phyloP scores from a whole-genome alignment of 2,888 invertebrate genomes.

The Aethes cnicana region DNA sequence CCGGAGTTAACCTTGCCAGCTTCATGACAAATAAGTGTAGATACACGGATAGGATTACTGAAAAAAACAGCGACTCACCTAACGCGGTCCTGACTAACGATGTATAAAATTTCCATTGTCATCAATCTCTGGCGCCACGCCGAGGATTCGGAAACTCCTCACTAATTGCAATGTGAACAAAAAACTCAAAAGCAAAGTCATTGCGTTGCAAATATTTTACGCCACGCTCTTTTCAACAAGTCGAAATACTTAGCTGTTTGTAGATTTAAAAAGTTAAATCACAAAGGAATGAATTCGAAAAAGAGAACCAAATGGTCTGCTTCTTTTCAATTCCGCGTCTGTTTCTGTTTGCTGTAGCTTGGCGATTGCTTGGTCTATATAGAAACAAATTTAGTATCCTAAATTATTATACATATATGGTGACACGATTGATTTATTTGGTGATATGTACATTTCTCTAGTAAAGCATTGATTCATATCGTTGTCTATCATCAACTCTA shows the following conservation, averaged over 20 bases:
- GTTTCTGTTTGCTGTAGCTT: conserved; percentile 1
- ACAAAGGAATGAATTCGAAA: conserved; percentile 9
- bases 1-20: conserved; percentile 51
- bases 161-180: conserved; percentile 82
- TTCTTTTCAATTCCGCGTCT: conserved; percentile 11
- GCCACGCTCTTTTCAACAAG: conserved; percentile 64
- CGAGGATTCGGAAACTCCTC: conserved; percentile 80
- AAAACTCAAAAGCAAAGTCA: conserved; percentile 78
- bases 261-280: conserved; percentile 33
- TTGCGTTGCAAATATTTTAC: conserved; percentile 72
- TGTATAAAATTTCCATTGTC: conserved; percentile 83
- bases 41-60: conserved; percentile 70
- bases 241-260: conserved; percentile 42
- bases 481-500: no score
- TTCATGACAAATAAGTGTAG: conserved; percentile 61
- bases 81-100: conserved; percentile 79
- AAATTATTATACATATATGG: no score
- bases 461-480: no score
- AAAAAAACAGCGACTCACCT: conserved; percentile 76
- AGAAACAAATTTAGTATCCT: no score
- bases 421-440: no score
- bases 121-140: conserved; percentile 81
- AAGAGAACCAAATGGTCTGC: conserved; percentile 5
- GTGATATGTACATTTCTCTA: no score
- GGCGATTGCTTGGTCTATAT: no score